Conservation (phyloP, 2,113 vertebrate species). For the Tragelaphus scriptus region DNA sequence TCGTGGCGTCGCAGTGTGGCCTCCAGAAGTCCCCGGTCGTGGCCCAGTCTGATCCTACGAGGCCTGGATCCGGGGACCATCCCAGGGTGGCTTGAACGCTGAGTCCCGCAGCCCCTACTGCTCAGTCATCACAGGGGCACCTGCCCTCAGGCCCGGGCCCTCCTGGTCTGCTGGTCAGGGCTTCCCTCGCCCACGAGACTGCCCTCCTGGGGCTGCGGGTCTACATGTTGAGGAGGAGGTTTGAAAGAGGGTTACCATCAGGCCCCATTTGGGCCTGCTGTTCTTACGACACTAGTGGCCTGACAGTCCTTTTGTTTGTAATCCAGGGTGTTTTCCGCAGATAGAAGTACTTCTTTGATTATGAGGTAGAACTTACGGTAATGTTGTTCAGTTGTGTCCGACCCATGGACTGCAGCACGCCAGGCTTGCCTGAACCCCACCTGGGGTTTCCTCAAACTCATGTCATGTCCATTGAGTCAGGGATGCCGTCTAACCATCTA, state of each 20-base stretch:
- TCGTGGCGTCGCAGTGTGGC: fast-evolving
- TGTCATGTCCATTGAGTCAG: background rate
- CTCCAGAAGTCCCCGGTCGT: background rate
- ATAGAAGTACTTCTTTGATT: background rate
- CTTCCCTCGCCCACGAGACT: fast-evolving
- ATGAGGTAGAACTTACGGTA: background rate
- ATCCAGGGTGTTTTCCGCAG: background rate
- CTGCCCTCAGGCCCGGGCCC: background rate
- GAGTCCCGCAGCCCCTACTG: fast-evolving
- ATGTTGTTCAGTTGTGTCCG: background rate
- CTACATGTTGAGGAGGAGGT: background rate
- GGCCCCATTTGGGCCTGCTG: background rate
- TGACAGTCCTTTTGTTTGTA: background rate
- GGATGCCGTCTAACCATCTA: background rate
- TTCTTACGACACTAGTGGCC: background rate
- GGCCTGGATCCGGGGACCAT: fast-evolving
- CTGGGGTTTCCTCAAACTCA: background rate
- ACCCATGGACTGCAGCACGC: background rate
- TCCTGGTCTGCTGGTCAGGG: background rate
- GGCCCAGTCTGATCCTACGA: background rate
- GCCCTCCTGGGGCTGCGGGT: background rate
- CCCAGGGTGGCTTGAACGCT: background rate
- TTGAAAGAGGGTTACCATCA: background rate
- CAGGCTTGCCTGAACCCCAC: background rate
- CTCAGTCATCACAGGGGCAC: fast-evolving